These are phyloP conservation scores for Stegodyphus mimosarum DNA, from an alignment of 1,140 invertebrate genomes.

Conservation along the genomic window DNA sequence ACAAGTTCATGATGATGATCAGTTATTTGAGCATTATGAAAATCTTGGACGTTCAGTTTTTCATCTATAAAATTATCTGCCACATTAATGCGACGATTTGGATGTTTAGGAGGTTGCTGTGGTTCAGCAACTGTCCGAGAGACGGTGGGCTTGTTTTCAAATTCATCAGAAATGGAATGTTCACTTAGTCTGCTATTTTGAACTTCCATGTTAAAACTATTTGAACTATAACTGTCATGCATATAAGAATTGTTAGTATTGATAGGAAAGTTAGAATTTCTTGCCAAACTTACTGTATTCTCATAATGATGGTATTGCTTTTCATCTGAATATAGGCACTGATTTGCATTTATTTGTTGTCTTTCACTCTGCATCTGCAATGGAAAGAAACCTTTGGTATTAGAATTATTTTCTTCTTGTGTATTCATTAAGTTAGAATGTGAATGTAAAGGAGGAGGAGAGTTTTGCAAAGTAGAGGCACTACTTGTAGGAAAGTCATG, in stretches of 20 bases:
- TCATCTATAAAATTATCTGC: conserved; percentile 5
- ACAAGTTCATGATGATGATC: conserved; percentile 27
- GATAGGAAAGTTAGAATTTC: background rate
- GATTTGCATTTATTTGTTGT: background rate
- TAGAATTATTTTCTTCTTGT: background rate
- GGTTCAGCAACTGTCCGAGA: conserved; percentile 24
- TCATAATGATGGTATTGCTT: conserved; percentile 45
- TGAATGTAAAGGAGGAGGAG: conserved; percentile 8
- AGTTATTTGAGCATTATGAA: background rate
- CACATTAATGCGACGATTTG: conserved; percentile 15
- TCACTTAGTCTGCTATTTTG: background rate
- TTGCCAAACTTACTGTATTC: background rate
- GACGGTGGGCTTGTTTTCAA: background rate
- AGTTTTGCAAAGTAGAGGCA: conserved; percentile 10
- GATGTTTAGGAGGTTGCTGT: conserved; percentile 40
- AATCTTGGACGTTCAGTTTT: background rate
- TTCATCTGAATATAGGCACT: background rate
- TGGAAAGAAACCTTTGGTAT: background rate
- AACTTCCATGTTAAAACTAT: background rate
- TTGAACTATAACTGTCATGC: background rate
- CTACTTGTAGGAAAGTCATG: conserved; percentile 2
- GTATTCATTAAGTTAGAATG: background rate
- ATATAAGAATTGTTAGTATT: background rate
- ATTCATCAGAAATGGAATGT: background rate
- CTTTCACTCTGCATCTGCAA: conserved; percentile 12